These are phyloP conservation scores for Spheniscus mendiculus DNA, from an alignment of 2,113 vertebrate species.

Conservation along the genomic window DNA sequence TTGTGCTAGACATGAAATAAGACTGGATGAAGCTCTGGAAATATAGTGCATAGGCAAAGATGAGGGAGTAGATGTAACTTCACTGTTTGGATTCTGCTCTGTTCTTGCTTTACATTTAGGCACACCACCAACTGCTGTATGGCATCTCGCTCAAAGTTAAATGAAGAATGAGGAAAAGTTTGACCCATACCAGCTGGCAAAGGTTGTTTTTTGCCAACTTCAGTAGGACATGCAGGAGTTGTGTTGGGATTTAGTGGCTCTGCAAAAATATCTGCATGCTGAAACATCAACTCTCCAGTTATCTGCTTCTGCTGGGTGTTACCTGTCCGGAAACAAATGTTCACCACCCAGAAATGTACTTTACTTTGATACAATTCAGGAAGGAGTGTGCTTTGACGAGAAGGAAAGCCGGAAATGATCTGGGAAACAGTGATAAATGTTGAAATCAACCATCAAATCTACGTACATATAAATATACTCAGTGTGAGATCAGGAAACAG, in stretches of 20 bases:
- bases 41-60: not conserved
- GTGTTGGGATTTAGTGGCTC: not conserved
- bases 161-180: not conserved
- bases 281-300: not conserved
- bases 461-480: not conserved
- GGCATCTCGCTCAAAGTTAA: not conserved
- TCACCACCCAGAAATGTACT: slow-evolving; percentile 32
- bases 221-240: not conserved
- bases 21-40: not conserved
- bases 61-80: not conserved
- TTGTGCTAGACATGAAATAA: not conserved
- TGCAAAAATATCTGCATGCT: slow-evolving; percentile 6
- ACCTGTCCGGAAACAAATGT: slow-evolving; percentile 33
- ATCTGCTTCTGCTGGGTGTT: slow-evolving; percentile 38
- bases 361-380: slow-evolving; percentile 40
- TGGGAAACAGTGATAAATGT: slow-evolving; percentile 43
- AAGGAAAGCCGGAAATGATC: slow-evolving; percentile 19
- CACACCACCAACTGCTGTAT: not conserved
- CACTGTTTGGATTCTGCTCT: not conserved
- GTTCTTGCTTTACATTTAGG: not conserved
- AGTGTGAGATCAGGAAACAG: slow-evolving; percentile 52
- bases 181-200: not conserved
- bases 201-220: not conserved
- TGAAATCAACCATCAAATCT: slow-evolving; percentile 40
- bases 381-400: slow-evolving; percentile 18